Percentiles rank a stretch among this genome's conserved stretches.
These are phyloP conservation scores for Ladona fulva DNA, from an alignment of 1,140 invertebrate species.

Conservation along the genomic window DNA sequence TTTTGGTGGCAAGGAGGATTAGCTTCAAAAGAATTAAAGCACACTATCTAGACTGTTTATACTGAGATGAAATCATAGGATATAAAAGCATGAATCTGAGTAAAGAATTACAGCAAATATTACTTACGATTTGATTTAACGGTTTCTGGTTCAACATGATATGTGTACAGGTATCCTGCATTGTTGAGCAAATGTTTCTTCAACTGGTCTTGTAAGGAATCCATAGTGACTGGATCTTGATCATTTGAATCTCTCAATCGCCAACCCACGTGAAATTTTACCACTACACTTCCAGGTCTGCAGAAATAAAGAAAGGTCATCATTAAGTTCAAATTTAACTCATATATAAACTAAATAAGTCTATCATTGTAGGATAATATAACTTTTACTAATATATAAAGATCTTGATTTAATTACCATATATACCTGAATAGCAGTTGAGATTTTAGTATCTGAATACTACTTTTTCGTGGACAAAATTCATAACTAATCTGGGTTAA, in stretches of 20 bases:
- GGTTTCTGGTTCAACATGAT: conserved; percentile 41
- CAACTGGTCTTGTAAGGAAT: conserved; percentile 39
- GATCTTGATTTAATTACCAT: too few species aligned
- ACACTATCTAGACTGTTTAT: too few species aligned
- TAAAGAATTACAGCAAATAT: not conserved
- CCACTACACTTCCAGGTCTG: conserved; percentile 52
- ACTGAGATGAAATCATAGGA: too few species aligned
- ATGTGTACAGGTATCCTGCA: conserved; percentile 43
- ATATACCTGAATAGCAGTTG: too few species aligned
- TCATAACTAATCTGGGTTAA: too few species aligned
- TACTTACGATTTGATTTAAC: conserved; percentile 35
- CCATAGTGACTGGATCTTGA: conserved; percentile 41
- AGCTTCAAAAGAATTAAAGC: too few species aligned
- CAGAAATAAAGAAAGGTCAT: conserved; percentile 10
- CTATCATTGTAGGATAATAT: not conserved
- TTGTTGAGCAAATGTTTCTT: conserved; percentile 38
- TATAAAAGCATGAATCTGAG: too few species aligned
- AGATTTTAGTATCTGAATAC: too few species aligned
- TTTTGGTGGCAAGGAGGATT: too few species aligned
- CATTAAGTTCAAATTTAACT: not conserved
- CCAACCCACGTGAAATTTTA: conserved; percentile 54
- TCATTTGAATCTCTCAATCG: conserved; percentile 40
- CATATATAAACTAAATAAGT: not conserved
- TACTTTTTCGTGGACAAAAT: too few species aligned
- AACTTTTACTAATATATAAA: too few species aligned